A percentile compares a stretch with the other conserved stretches of the same genome.
Evolutionary conservation across 1,140 invertebrate genomes (phyloP).

Genomic region (Macrobrachium rosenbergii): DNA sequence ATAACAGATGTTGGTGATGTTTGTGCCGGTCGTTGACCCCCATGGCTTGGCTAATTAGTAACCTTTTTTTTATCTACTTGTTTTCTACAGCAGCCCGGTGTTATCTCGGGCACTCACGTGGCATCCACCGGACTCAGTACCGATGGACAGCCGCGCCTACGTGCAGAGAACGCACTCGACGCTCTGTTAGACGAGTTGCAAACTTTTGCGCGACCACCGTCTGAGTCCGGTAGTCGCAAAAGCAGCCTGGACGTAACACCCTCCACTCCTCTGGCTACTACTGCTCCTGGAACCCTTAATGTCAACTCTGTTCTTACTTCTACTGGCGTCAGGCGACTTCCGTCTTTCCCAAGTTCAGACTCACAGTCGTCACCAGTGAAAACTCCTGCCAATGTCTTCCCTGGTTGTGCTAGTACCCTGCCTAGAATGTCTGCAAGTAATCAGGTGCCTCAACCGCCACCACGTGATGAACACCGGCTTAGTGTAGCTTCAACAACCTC

Average conservation of each 20-base stretch:
- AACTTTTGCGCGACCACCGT: slow-evolving; percentile 57
- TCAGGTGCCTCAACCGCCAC: slow-evolving; percentile 36
- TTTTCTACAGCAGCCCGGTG: slow-evolving; percentile 58
- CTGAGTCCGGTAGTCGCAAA: slow-evolving; percentile 56
- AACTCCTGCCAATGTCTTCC: slow-evolving; percentile 50
- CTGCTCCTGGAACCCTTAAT: slow-evolving; percentile 18
- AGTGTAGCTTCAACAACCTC: slow-evolving; percentile 46
- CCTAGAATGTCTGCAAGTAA: slow-evolving; percentile 27
- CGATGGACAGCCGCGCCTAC: slow-evolving; percentile 60
- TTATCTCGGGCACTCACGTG: slow-evolving; percentile 59
- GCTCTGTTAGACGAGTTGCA: slow-evolving; percentile 59
- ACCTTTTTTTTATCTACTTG: slow-evolving; percentile 1
- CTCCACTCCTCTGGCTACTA: slow-evolving; percentile 39
- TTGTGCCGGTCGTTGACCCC: slow-evolving; percentile 49
- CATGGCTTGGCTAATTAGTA: slow-evolving; percentile 10
- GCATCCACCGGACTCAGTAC: slow-evolving; percentile 58
- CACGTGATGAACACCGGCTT: slow-evolving; percentile 53
- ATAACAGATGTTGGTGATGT: not conserved
- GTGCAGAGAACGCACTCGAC: slow-evolving; percentile 64
- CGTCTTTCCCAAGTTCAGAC: slow-evolving; percentile 65
- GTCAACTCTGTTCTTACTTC: slow-evolving; percentile 35
- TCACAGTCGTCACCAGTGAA: slow-evolving; percentile 65
- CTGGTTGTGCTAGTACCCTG: slow-evolving; percentile 42
- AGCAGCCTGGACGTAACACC: slow-evolving; percentile 52
- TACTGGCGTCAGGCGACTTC: slow-evolving; percentile 62